phyloP scores from a whole-genome alignment of 2,113 vertebrate species.

The Coptodon rendalli region DNA sequence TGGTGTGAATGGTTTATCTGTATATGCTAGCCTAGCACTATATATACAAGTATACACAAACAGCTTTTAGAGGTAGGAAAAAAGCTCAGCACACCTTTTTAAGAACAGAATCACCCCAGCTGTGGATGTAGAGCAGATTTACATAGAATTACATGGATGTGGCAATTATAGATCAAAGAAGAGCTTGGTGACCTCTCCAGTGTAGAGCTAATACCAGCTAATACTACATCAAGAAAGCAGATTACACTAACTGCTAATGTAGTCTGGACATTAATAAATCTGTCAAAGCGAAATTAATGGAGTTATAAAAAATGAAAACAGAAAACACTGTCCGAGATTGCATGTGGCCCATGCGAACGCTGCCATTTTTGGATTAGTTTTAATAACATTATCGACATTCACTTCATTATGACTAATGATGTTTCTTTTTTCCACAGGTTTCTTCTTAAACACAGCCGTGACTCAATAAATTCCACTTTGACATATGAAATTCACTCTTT shows the following conservation, averaged over 20 bases:
- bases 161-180: not conserved
- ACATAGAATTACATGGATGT: not conserved
- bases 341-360: fast-evolving
- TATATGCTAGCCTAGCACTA: not conserved
- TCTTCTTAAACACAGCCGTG: not conserved
- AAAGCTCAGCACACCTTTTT: not conserved
- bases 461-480: not conserved
- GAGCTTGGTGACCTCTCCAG: not conserved
- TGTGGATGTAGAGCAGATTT: not conserved
- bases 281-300: not conserved
- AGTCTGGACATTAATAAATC: not conserved
- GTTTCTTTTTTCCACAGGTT: not conserved
- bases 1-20: not conserved
- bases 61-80: not conserved
- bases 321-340: not conserved
- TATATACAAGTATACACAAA: not conserved
- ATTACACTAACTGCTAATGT: not conserved
- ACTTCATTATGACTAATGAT: not conserved
- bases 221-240: not conserved
- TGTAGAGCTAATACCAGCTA: not conserved
- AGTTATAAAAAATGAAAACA: not conserved
- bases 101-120: not conserved
- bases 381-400: not conserved
- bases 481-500: not conserved
- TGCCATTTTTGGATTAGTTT: not conserved